Evolutionary conservation across 2,113 vertebrate species (phyloP), one percentile per base, ranked within the genome.

Genomic region (Hippotragus niger): DNA sequence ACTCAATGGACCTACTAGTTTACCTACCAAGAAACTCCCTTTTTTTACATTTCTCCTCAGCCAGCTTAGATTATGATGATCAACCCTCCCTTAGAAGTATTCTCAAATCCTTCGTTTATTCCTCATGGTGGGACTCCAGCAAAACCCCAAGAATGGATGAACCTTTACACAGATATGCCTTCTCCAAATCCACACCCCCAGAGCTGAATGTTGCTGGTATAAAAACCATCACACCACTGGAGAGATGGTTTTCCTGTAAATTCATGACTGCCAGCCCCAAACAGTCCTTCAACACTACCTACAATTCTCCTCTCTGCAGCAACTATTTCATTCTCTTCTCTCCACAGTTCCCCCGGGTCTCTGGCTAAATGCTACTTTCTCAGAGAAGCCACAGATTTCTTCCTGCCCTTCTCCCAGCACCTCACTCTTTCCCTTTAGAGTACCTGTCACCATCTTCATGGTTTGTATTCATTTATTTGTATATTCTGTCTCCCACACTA

Each of bases 271-370:
- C n/a, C 60, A 19, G 71, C 15, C n/a, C 64, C 80, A 40, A 19
- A 2, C 2, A 47, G 23, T 13, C 21, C 52, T 15, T 53, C 25
- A 1, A 1, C 4, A 7, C 3, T 21, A 36, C 53, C 60, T 16
- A n/a, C 45, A 43, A 4, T 21, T 16, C 21, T 62, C 78, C 71
- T 62, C 31, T 91, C 76, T 29, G 53, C 17, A 23, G 27, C 43
- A 53, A 17, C 16, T 7, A 9, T 6, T 14, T 57, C 58, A 71
- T 53, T 57, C 62, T 84, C 33, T 31, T 67, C 55, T 52, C 62
- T 93, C 52, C 8, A 1, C 57, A 52, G 50, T 40, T 11, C 11
- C 19, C 14, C 33, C 2, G 23, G 43, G 47, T 15, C 64, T 91
- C 33, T 0, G 62, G 43, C 8, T 60, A 50, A 71, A 23, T 0